A percentile compares a stretch with the other conserved stretches of the same genome.
Evolutionary conservation across 2,888 invertebrate species (phyloP).

Genomic region (Oxystoma pomonae): DNA sequence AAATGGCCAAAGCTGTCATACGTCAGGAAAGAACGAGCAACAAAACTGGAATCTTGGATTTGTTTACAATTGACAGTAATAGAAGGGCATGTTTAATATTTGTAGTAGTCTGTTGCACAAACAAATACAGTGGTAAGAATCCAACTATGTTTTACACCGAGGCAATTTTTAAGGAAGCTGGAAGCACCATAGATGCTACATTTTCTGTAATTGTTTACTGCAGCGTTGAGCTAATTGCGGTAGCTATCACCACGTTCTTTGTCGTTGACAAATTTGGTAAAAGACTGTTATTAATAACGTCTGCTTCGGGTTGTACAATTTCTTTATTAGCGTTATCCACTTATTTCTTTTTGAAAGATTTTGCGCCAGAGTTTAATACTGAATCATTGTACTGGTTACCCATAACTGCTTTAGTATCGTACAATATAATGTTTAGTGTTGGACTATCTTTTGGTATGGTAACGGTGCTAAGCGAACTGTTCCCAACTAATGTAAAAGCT

Average conservation of each 20-base stretch:
- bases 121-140: constrained; percentile 63
- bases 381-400: constrained; percentile 49
- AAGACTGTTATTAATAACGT: constrained; percentile 58
- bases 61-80: constrained; percentile 54
- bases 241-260: constrained; percentile 48
- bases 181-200: constrained; percentile 50
- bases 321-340: constrained; percentile 45
- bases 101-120: constrained; percentile 56
- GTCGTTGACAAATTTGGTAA: constrained; percentile 63
- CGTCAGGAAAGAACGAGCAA: constrained; percentile 47
- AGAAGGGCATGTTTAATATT: constrained; percentile 59
- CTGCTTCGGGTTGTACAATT: constrained; percentile 46
- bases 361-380: constrained; percentile 33
- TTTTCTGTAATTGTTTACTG: constrained; percentile 57
- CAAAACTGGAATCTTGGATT: constrained; percentile 50
- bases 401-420: constrained; percentile 48
- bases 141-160: constrained; percentile 61
- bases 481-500: constrained; percentile 55
- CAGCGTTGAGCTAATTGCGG: constrained; percentile 55
- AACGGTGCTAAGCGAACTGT: constrained; percentile 51
- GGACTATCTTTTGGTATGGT: constrained; percentile 53
- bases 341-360: constrained; percentile 49
- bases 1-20: constrained; percentile 38
- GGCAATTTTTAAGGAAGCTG: constrained; percentile 55
- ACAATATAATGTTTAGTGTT: constrained; percentile 50